Conservation (phyloP, 2,113 vertebrate species). For the Nansenia antarctica region DNA sequence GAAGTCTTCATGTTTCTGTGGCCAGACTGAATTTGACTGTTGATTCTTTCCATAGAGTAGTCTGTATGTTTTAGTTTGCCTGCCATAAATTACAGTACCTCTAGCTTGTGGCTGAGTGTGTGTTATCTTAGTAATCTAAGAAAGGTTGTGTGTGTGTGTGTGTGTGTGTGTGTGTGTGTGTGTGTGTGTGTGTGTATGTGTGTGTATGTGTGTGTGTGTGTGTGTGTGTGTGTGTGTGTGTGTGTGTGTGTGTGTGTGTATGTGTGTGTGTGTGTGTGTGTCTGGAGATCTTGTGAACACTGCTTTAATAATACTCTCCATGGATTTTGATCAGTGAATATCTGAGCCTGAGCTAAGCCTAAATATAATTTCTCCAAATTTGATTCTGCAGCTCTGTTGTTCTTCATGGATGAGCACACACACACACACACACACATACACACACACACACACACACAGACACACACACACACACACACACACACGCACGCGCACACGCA, state of each 20-base stretch:
- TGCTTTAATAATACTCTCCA: slow-evolving; percentile 4
- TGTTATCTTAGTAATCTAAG: neutral
- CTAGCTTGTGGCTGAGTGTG: neutral
- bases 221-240: neutral
- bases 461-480: neutral
- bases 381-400: slow-evolving; percentile 29
- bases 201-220: too few species aligned
- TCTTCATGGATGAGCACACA: slow-evolving; percentile 22
- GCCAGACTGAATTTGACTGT: neutral
- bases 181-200: too few species aligned
- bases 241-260: neutral
- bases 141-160: too few species aligned
- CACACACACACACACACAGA: neutral
- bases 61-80: neutral
- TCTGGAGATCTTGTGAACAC: slow-evolving; percentile 27
- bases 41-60: neutral
- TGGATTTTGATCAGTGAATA: slow-evolving; percentile 12
- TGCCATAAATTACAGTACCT: neutral
- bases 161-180: too few species aligned
- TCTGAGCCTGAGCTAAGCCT: slow-evolving; percentile 22
- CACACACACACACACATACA: slow-evolving; percentile 4
- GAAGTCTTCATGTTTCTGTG: neutral
- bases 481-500: neutral
- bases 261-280: neutral
- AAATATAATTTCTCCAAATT: slow-evolving; percentile 54